Conservation (phyloP, 2,113 vertebrate genomes). For the Cranoglanis bouderius region DNA sequence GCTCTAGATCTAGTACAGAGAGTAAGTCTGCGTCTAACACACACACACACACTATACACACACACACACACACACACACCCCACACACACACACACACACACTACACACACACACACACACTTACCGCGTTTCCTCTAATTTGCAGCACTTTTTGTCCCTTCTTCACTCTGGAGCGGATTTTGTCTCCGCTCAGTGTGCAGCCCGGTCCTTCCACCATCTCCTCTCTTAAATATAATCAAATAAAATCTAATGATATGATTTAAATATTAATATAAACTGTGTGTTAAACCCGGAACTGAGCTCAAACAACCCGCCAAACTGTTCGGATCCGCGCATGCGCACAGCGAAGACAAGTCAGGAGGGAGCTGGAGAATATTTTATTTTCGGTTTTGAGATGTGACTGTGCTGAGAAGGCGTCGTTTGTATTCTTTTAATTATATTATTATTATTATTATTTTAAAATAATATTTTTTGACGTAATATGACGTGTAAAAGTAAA, state of each 20-base stretch:
- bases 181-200: constrained; percentile 82
- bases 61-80: neutral
- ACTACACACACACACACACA: neutral
- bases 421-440: neutral
- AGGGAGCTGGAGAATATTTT: neutral
- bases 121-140: constrained; percentile 60
- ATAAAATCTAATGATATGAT: neutral
- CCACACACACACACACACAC: neutral
- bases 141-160: constrained; percentile 75
- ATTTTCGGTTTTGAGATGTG: neutral
- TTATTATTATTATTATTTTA: neutral
- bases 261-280: neutral
- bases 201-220: constrained; percentile 91
- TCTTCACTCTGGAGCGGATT: constrained; percentile 74
- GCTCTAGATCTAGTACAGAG: no score
- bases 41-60: neutral
- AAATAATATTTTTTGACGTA: neutral
- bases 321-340: neutral
- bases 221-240: neutral
- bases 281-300: neutral
- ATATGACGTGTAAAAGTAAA: neutral
- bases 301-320: neutral
- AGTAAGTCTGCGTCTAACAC: no score
- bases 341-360: neutral
- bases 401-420: neutral